Evolutionary conservation across 2,888 invertebrate species (phyloP).

Genomic region (Ptychoptera albimana): DNA sequence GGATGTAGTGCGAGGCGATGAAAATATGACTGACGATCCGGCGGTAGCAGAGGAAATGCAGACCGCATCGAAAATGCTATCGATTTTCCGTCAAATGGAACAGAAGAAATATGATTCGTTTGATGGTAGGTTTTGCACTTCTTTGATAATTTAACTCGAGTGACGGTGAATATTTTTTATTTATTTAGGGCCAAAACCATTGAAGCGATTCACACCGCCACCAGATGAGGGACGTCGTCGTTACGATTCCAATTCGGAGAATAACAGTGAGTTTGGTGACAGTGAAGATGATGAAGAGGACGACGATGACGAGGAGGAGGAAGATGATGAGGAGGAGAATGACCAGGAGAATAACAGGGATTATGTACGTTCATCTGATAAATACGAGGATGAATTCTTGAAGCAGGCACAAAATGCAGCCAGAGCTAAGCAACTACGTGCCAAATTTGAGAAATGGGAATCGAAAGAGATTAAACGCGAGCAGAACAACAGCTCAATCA

Average conservation of each 20-base stretch:
- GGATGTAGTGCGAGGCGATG: slow-evolving; percentile 47
- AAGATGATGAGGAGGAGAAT: slow-evolving; percentile 33
- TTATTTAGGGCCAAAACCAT: slow-evolving; percentile 51
- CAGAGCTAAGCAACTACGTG: slow-evolving; percentile 67
- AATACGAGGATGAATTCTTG: slow-evolving; percentile 47
- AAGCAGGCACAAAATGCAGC: slow-evolving; percentile 64
- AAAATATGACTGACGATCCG: slow-evolving; percentile 34
- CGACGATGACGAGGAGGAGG: slow-evolving; percentile 28
- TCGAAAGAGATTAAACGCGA: slow-evolving; percentile 45
- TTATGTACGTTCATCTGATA: slow-evolving; percentile 15
- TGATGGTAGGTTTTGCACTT: neutral
- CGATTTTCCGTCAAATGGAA: slow-evolving; percentile 80
- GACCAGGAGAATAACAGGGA: slow-evolving; percentile 32
- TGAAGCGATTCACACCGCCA: slow-evolving; percentile 82
- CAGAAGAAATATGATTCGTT: slow-evolving; percentile 38
- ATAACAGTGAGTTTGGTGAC: slow-evolving; percentile 29
- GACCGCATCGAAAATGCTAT: slow-evolving; percentile 75
- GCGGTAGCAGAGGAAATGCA: slow-evolving; percentile 37
- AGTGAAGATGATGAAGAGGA: slow-evolving; percentile 28
- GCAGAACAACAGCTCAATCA: slow-evolving; percentile 29
- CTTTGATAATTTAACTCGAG: neutral
- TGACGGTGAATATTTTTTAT: neutral
- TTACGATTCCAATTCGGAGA: no score
- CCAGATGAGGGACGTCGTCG: slow-evolving; percentile 42
- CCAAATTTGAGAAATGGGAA: slow-evolving; percentile 81